A percentile compares a stretch with the other conserved stretches of the same genome.
Evolutionary conservation across 1,140 invertebrate genomes (phyloP).

Genomic region (Octopus sinensis): DNA sequence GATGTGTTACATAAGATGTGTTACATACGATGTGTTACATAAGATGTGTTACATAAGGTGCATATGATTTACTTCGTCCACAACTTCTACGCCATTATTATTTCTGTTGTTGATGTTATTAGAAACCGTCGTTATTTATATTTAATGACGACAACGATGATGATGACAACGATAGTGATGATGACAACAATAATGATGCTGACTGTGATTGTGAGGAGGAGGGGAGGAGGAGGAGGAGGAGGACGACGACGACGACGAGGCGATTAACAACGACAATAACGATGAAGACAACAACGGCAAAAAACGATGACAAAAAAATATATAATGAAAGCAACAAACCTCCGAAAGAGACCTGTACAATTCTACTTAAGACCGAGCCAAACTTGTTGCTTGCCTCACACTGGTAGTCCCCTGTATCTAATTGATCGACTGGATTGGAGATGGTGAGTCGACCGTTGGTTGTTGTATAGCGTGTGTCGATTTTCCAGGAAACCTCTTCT

Average conservation of each 20-base stretch:
- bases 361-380: conserved; percentile 84
- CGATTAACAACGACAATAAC: too few relatives aligned
- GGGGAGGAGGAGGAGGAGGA: too few relatives aligned
- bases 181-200: background rate
- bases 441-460: conserved; percentile 90
- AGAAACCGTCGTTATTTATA: background rate
- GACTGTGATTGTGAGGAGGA: background rate
- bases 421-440: conserved; percentile 68
- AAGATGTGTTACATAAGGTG: too few relatives aligned
- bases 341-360: conserved; percentile 82
- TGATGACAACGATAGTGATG: background rate
- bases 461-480: conserved; percentile 74
- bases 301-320: background rate
- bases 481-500: conserved; percentile 20
- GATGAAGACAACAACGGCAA: too few relatives aligned
- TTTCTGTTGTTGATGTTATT: too few relatives aligned
- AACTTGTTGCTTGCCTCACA: conserved; percentile 86
- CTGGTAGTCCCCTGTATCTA: conserved; percentile 83
- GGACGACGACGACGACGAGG: too few relatives aligned
- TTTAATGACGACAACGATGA: background rate
- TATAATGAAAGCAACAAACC: conserved; percentile 54
- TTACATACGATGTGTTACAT: too few relatives aligned
- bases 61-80: too few relatives aligned
- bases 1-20: too few relatives aligned
- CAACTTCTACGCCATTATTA: too few relatives aligned